Evolutionary conservation across 1,140 invertebrate genomes (phyloP).

Genomic region (Eupristina koningsbergeri): DNA sequence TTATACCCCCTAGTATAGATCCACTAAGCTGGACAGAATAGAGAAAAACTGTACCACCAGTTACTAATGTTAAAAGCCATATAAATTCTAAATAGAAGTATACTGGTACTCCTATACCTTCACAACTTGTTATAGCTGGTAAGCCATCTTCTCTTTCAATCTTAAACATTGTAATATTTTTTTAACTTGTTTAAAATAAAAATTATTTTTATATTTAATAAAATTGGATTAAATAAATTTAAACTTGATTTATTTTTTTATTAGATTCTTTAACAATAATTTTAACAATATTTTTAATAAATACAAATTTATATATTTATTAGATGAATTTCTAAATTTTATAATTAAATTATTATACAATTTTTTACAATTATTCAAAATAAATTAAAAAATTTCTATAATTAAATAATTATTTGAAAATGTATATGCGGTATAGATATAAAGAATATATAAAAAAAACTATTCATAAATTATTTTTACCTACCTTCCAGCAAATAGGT

Average conservation of each 20-base stretch:
- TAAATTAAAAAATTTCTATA: no score
- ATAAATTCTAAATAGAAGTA: constrained; percentile 84
- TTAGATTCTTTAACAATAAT: neutral
- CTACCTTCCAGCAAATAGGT: constrained; percentile 68
- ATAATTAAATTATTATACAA: no score
- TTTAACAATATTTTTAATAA: neutral
- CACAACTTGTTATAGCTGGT: constrained; percentile 81
- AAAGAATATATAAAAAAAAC: neutral
- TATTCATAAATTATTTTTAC: neutral
- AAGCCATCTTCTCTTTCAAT: constrained; percentile 79
- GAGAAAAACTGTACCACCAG: constrained; percentile 78
- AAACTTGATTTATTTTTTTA: neutral
- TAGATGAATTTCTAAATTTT: no score
- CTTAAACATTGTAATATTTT: constrained; percentile 55
- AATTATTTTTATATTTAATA: neutral
- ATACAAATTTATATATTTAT: no score
- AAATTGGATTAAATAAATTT: neutral
- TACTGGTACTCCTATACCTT: constrained; percentile 82
- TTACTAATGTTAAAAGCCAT: constrained; percentile 79
- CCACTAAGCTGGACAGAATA: constrained; percentile 78
- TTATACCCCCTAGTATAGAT: constrained; percentile 79
- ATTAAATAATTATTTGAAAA: neutral
- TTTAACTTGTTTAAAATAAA: neutral
- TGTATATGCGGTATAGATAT: neutral
- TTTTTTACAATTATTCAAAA: no score